Evolutionary conservation across 2,797 vertebrate species (phyloP), one percentile per base, ranked within the genome.

Genomic region (Spinus olivaceus): DNA sequence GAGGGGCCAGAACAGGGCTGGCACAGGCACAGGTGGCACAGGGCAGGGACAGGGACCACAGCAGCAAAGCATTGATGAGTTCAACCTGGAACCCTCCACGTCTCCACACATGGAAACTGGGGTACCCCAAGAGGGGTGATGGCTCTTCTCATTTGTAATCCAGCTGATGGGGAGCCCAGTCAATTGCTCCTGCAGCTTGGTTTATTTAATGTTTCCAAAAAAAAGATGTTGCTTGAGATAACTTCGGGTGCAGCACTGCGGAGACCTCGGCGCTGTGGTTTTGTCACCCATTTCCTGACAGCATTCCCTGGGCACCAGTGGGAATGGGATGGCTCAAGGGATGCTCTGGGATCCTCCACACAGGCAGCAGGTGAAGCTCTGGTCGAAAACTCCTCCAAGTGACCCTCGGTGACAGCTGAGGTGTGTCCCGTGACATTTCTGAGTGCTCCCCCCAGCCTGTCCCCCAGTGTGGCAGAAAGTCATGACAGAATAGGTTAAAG

Each of bases 1-100:
- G 1, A 2, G 11, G 49, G 28, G 50, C 30, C 42, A 47, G 28
- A 61, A 28, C 0, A 0, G 46, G 73, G 53, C 30, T 64, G 60
- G 25, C 24, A 8, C 39, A 22, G 51, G 30, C 50, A 69, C 0
- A 0, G 67, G 69, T 5, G 8, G 16, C 13, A 15, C 0, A 0
- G 46, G 18, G 14, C 49, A 85, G 53, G 46, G 35, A 54, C 54
- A 88, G 35, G 17, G 16, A 56, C 7, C 14, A 33, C 3, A 35
- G 51, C 8, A 5, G 56, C 19, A 10, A 60, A 79, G 17, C 19
- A 2, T 7, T 4, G 4, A 32, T 4, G 25, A 61, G 10, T 66
- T 59, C 67, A 65, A 0, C 25, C 24, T 6, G 16, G 57, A 85
- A 22, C 39, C 33, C 64, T n/a, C 2, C 41, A 82, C n/a, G 2